Evolutionary conservation across 2,113 vertebrate species (phyloP), one percentile per base, ranked within the genome.

Genomic region (Epinephelus cyanopodus): DNA sequence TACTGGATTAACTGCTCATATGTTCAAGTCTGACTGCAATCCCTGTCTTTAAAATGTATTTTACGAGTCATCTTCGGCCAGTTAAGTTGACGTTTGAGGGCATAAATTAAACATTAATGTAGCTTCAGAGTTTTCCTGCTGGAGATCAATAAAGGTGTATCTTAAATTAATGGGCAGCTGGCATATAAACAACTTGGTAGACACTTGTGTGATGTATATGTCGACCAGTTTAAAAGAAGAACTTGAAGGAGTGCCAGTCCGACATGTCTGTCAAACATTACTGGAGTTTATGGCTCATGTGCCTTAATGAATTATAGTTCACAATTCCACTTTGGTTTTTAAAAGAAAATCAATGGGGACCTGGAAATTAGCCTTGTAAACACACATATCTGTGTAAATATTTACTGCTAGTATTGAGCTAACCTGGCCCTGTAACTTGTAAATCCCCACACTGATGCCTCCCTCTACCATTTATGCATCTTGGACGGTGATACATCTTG

Each of bases 401-500:
- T 13, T 64, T 48, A 42, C 29, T 15, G 11, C 53, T 42, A 39
- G 13, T 27, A 52, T 15, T n/a, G 15, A 19, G 19, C 4, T 4
- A 79, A 69, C 3, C 2, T 68, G 27, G 10, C 6, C 48, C 5
- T 72, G n/a, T 14, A 57, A 27, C 37, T 81, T 77, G 19, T 77
- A 6, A 78, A 73, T 69, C 17, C 21, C 27, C 56, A 12, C 11
- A 56, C 47, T n/a, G 33, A 79, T 74, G 62, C 18, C 47, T 82
- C 39, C 21, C 50, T 86, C 19, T 42, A 57, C 11, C 66, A 63
- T 77, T 80, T 27, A 78, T 77, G 67, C 71, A 82, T 62, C 61
- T 58, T 74, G 81, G 85, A 74, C 79, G 82, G 84, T 81, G 82
- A 89, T 91, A 90, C 82, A 87, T 84, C 84, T 92, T 87, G 74